Evolutionary conservation across 2,888 invertebrate genomes (phyloP), one percentile per base, ranked within the genome.

Genomic region (Barypeithes pellucidus): DNA sequence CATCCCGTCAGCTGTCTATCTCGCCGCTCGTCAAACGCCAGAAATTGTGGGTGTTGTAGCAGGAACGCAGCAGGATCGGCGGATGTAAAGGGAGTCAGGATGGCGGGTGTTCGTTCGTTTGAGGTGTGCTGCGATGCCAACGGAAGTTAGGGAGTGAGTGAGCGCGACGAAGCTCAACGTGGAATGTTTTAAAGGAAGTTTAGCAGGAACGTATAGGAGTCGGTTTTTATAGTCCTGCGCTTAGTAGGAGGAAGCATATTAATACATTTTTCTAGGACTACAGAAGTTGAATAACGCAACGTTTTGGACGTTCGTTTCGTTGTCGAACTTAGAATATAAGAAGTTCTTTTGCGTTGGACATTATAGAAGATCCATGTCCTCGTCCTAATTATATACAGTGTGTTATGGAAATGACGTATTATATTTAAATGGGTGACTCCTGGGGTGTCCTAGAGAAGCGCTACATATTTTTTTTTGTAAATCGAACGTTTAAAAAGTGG

Each of bases 11-110:
- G 71, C 76, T 76, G 78, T 76, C 79, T 76, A 75, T 76, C 76
- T 66, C 73, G 73, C 73, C 73, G 67, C 77, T 79, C 79, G 76
- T 79, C 80, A 78, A 78, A 75, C 70, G 67, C 72, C 77, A 75
- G 72, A 75, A 77, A 78, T 76, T 72, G 75, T 77, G 74, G 76
- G 75, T 69, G 54, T 20, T 12, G 63, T 71, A 77, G 62, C 78
- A 79, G 80, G 80, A 77, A 69, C 73, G 45, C 79, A 80, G 79
- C 65, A 76, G 33, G 18, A 20, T 61, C 50, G 39, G 73, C 60
- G 73, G 77, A 22, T 72, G n/a, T 24, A 66, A 9, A 66, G 71
- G 67, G 47, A 67, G 67, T 11, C 18, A 39, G 16, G 9, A n/a
- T 9, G n/a, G 29, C 41, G 24, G 41, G n/a, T 12, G 50, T 16